A percentile compares a stretch with the other conserved stretches of the same genome.
phyloP scores from a whole-genome alignment of 92 coral and sea anemone species.

The Epizoanthus ramosus region DNA sequence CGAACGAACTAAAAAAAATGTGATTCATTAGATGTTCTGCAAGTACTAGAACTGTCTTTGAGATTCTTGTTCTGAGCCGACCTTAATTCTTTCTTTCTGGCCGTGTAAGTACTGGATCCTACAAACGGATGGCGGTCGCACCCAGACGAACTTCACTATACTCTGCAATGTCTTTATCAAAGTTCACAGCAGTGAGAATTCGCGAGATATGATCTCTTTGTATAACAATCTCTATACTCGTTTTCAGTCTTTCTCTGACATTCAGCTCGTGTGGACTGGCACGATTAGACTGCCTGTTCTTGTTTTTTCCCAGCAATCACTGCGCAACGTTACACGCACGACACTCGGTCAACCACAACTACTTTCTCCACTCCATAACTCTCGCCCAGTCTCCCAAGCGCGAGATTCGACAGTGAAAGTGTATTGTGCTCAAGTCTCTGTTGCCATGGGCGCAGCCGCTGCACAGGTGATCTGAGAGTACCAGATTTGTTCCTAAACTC shows the following conservation, averaged over 20 bases:
- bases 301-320: neutral
- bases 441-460: conserved; percentile 46
- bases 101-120: no score
- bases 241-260: neutral
- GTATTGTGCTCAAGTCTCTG: conserved; percentile 51
- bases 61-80: no score
- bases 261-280: neutral
- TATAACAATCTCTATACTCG: neutral
- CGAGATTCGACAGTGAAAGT: conserved; percentile 62
- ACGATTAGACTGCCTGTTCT: neutral
- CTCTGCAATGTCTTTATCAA: no score
- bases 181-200: no score
- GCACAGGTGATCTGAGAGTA: conserved; percentile 32
- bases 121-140: no score
- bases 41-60: no score
- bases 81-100: no score
- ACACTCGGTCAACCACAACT: conserved; percentile 65
- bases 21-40: no score
- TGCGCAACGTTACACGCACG: conserved; percentile 44
- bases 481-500: conserved; percentile 42
- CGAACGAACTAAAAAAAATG: no score
- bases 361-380: conserved; percentile 60
- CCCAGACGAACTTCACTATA: no score
- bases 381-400: conserved; percentile 74
- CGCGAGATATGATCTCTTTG: no score